A percentile compares a stretch with the other conserved stretches of the same genome.
phyloP scores from a whole-genome alignment of 2,888 invertebrate genomes.

The Dynastes tityus region DNA sequence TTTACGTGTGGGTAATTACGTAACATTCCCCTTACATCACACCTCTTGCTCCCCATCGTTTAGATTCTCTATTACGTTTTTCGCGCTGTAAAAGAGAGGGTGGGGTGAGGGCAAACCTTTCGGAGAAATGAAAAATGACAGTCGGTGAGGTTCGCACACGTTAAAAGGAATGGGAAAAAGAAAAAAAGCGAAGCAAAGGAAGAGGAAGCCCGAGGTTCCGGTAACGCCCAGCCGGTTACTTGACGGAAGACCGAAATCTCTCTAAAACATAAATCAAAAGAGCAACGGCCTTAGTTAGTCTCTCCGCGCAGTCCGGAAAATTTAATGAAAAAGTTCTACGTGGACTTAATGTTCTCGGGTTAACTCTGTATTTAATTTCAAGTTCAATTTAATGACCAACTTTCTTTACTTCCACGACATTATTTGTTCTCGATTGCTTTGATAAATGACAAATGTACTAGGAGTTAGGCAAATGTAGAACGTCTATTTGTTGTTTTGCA shows the following conservation, averaged over 20 bases:
- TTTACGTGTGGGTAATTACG: conserved; percentile 5
- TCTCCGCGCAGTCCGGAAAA: neutral
- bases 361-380: neutral
- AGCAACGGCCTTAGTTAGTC: neutral
- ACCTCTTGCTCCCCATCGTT: no score
- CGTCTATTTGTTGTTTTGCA: no score
- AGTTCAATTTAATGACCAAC: neutral
- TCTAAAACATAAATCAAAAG: neutral
- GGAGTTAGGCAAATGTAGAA: no score
- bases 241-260: conserved; percentile 6
- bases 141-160: neutral
- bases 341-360: neutral
- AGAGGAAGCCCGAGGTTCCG: neutral
- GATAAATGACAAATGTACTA: no score
- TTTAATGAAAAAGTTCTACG: neutral
- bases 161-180: neutral
- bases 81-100: no score
- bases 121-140: neutral
- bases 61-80: no score
- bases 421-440: neutral
- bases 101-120: no score
- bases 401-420: no score
- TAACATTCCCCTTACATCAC: neutral
- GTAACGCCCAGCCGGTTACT: neutral
- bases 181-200: neutral